These are phyloP conservation scores for Hydrozoanthus tunicans DNA, from an alignment of 64 coral and sea anemone species.

Conservation along the genomic window DNA sequence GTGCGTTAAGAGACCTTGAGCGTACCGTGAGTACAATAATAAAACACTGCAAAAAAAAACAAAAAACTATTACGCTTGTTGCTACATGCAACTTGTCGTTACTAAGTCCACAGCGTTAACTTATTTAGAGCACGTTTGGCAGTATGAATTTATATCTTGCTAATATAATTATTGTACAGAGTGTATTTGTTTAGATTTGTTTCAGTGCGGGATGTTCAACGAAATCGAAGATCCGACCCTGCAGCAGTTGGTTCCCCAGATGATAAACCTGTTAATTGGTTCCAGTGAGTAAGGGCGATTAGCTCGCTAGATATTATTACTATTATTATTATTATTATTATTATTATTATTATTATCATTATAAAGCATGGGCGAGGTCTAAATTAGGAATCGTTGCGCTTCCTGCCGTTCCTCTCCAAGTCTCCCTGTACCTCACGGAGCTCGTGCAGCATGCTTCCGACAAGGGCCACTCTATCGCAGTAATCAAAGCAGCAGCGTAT, in stretches of 20 bases:
- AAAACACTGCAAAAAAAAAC: background rate
- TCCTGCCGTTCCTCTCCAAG: conserved; percentile 37
- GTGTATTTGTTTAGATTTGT: too few relatives aligned
- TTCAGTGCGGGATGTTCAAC: conserved; percentile 13
- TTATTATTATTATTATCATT: background rate
- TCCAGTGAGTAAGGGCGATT: background rate
- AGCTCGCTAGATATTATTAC: too few relatives aligned
- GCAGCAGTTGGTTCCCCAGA: conserved; percentile 19
- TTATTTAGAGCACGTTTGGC: background rate
- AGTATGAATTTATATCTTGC: background rate
- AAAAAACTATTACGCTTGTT: background rate
- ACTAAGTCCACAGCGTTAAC: background rate
- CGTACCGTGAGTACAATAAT: background rate
- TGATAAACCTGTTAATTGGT: conserved; percentile 39
- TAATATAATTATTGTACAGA: too few relatives aligned
- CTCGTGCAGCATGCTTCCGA: conserved; percentile 13
- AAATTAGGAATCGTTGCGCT: conserved; percentile 28
- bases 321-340: too few relatives aligned
- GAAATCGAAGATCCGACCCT: conserved; percentile 45
- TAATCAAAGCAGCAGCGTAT: conserved; percentile 7
- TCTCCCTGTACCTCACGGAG: conserved; percentile 50
- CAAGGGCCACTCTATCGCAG: conserved; percentile 3
- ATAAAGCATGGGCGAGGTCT: conserved; percentile 17
- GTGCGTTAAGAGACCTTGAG: background rate
- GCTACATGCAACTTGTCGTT: background rate